Evolutionary conservation across 1,140 invertebrate genomes (phyloP).

Genomic region (Homarus americanus): DNA sequence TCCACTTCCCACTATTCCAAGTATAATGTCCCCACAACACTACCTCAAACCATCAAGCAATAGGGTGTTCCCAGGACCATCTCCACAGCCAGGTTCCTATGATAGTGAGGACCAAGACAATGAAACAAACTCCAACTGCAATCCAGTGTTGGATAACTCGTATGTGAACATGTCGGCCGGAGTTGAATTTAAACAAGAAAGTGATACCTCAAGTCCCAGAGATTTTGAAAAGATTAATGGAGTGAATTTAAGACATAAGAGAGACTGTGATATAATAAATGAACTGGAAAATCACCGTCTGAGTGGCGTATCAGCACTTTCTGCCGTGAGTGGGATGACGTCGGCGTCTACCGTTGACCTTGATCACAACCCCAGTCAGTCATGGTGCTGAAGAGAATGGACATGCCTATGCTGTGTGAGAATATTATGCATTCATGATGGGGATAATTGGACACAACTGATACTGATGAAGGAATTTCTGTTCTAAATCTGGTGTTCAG

Average conservation of each 20-base stretch:
- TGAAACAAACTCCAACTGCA: neutral
- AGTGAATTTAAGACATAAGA: slow-evolving; percentile 43
- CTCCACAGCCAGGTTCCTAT: neutral
- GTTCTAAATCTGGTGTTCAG: neutral
- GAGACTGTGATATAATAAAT: slow-evolving; percentile 8
- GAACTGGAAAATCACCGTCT: slow-evolving; percentile 51
- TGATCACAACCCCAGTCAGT: slow-evolving; percentile 55
- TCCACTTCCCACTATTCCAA: slow-evolving; percentile 14
- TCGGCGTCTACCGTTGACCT: slow-evolving; percentile 59
- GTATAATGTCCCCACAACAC: slow-evolving; percentile 37
- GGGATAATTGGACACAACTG: no score
- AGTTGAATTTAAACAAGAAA: neutral
- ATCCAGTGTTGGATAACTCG: slow-evolving; percentile 7
- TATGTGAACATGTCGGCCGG: slow-evolving; percentile 56
- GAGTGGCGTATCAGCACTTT: slow-evolving; percentile 61
- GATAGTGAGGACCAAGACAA: neutral
- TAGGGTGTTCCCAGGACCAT: slow-evolving; percentile 13
- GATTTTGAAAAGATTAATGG: slow-evolving; percentile 45
- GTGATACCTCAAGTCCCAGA: neutral
- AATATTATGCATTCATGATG: no score
- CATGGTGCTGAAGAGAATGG: slow-evolving; percentile 76
- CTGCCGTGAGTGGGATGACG: slow-evolving; percentile 64
- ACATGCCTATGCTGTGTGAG: no score
- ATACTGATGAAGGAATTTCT: no score
- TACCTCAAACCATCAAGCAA: slow-evolving; percentile 66